Evolutionary conservation across 2,888 invertebrate genomes (phyloP), one percentile per base, ranked within the genome.

Genomic region (Hetaerina titia): DNA sequence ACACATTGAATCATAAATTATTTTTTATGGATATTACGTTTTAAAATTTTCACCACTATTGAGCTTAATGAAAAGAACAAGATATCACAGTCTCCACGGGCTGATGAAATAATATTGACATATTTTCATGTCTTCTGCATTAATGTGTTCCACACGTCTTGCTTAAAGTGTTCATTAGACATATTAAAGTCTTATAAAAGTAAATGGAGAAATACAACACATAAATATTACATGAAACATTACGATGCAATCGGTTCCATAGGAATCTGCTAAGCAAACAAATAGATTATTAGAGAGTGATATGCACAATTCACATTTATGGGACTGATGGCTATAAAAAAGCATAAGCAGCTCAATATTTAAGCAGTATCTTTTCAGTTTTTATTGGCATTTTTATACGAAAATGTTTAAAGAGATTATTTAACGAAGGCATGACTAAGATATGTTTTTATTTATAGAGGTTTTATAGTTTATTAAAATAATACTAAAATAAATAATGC

Each of bases 181-280:
- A 57, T 31, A 89, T 89, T 56, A 22, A n/a, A 89, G 58, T 58
- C 57, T n/a, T 58, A 25, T n/a, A 57, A 58, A 89, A 89, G 58
- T 88, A 89, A 22, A 89, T 2, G 19, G 81, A 81, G 31, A 81
- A 25, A 81, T n/a, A 81, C 9, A 56, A 89, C 58, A 89, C 89
- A 81, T 56, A 15, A 45, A 45, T 22, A 7, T 64, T 69, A 69
- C 69, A 92, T 69, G 69, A 92, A 22, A 92, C 19, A 63, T 58
- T 25, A 31, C 11, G 64, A 13, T 60, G 74, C n/a, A 69, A 22
- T 69, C 22, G n/a, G 45, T 92, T 69, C 92, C 56, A 57, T 31
- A 56, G 92, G 69, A 31, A 69, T 92, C 92, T 92, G 92, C 92
- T 92, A 69, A 92, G 92, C 57, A 92, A 92, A 90, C 31, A 90